A percentile compares a stretch with the other conserved stretches of the same genome.
phyloP scores from a whole-genome alignment of 2,888 invertebrate genomes.

The Conops quadrifasciatus region DNA sequence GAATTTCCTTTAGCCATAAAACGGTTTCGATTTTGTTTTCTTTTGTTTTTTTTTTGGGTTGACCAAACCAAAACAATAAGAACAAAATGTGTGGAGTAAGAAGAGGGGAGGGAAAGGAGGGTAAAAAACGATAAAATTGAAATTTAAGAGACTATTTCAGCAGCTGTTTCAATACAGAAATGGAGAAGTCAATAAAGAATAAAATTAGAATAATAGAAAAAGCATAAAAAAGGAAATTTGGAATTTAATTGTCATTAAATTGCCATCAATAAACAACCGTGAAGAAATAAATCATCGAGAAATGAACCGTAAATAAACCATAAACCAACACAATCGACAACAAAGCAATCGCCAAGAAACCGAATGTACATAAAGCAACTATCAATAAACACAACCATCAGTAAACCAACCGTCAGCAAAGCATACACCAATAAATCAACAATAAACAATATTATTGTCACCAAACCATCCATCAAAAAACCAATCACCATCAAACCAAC shows the following conservation, averaged over 20 bases:
- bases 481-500: too few species aligned
- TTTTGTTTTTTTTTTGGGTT: background rate
- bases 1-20: constrained; percentile 9
- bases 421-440: too few species aligned
- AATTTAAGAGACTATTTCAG: background rate
- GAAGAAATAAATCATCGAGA: background rate
- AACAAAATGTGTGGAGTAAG: background rate
- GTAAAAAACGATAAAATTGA: background rate
- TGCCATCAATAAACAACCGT: too few species aligned
- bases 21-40: background rate
- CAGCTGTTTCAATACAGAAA: background rate
- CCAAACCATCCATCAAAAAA: too few species aligned
- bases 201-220: background rate
- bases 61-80: background rate
- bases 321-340: too few species aligned
- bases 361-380: too few species aligned
- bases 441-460: too few species aligned
- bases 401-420: too few species aligned
- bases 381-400: too few species aligned
- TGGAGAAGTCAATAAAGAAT: background rate
- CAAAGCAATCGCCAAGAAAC: too few species aligned
- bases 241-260: background rate
- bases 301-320: too few species aligned
- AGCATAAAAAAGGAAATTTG: background rate
- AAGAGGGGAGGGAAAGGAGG: background rate